phyloP scores from a whole-genome alignment of 2,888 invertebrate species.

The Hyles lineata region DNA sequence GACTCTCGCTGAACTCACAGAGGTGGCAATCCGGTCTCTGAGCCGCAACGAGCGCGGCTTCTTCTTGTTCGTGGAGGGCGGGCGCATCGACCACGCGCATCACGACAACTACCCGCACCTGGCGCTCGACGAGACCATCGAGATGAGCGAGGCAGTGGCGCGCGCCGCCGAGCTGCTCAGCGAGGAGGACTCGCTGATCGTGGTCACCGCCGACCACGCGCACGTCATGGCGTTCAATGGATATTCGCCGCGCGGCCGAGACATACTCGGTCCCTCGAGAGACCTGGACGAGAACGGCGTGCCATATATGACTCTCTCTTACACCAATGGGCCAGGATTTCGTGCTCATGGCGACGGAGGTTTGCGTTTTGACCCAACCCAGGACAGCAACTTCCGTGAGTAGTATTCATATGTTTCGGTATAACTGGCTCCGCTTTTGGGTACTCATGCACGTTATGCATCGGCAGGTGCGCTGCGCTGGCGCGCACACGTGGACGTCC shows the following conservation, averaged over 20 bases:
- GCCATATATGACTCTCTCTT: slow-evolving; percentile 86
- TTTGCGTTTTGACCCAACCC: slow-evolving; percentile 75
- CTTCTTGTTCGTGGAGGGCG: slow-evolving; percentile 91
- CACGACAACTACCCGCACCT: slow-evolving; percentile 84
- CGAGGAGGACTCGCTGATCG: slow-evolving; percentile 89
- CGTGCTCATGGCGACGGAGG: slow-evolving; percentile 59
- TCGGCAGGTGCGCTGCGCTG: neutral
- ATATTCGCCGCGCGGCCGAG: slow-evolving; percentile 85
- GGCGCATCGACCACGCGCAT: slow-evolving; percentile 88
- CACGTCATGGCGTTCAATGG: slow-evolving; percentile 89
- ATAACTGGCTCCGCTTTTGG: neutral
- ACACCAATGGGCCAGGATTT: slow-evolving; percentile 87
- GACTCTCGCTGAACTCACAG: slow-evolving; percentile 77
- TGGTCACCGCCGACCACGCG: slow-evolving; percentile 92
- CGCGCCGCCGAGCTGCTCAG: slow-evolving; percentile 70
- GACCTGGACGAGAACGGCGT: slow-evolving; percentile 75
- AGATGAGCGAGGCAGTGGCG: slow-evolving; percentile 85
- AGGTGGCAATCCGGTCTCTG: slow-evolving; percentile 88
- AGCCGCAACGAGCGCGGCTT: slow-evolving; percentile 87
- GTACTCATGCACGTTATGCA: neutral
- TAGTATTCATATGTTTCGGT: slow-evolving; percentile 18
- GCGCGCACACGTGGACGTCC: slow-evolving; percentile 73
- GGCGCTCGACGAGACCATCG: slow-evolving; percentile 88
- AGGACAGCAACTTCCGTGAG: slow-evolving; percentile 56
- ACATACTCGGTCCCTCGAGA: slow-evolving; percentile 70